phyloP scores from a whole-genome alignment of 2,797 vertebrate genomes.

The Loris lydekkerianus region DNA sequence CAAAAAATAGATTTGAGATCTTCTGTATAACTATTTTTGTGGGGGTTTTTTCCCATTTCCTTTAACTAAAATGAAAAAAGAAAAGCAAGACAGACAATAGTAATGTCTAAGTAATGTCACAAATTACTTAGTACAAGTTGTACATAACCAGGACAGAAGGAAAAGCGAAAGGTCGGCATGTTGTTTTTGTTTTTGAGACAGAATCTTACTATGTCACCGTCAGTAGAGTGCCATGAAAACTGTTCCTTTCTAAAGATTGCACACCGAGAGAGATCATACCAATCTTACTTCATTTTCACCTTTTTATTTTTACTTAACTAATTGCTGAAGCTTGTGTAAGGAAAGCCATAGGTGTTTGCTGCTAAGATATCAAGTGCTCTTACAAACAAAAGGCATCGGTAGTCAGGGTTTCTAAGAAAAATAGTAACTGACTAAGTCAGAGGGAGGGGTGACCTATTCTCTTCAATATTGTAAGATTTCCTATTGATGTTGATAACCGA shows the following conservation, averaged over 20 bases:
- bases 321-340: neutral
- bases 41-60: neutral
- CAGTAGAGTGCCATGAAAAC: no score
- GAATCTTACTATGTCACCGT: no score
- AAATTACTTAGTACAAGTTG: neutral
- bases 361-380: neutral
- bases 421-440: neutral
- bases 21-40: neutral
- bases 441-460: neutral
- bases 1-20: neutral
- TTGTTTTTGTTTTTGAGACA: no score
- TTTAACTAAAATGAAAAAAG: conserved; percentile 30
- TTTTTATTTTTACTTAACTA: neutral
- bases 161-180: neutral
- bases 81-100: neutral
- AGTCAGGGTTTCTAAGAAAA: neutral
- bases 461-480: neutral
- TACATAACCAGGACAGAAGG: neutral
- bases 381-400: conserved; percentile 30
- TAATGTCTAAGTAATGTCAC: neutral
- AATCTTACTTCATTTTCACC: neutral
- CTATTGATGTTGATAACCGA: conserved; percentile 3
- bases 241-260: neutral
- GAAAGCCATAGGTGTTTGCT: conserved; percentile 27
- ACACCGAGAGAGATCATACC: rapidly evolving